Evolutionary conservation across 2,113 vertebrate species (phyloP).

Genomic region (Synodontis membranacea): DNA sequence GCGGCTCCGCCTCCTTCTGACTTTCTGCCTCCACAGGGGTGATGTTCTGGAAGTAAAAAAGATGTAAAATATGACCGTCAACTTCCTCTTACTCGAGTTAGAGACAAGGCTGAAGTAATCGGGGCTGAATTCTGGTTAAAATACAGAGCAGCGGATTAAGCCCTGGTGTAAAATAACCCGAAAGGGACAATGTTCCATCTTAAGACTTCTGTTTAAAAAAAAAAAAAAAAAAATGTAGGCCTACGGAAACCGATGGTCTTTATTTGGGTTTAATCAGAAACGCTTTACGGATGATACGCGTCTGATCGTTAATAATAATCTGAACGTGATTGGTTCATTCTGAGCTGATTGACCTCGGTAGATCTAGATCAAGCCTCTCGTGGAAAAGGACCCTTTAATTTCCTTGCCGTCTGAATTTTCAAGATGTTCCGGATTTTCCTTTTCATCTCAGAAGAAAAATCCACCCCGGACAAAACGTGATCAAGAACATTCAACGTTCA

Average conservation of each 20-base stretch:
- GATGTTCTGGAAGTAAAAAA: not conserved
- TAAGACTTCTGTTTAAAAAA: no score
- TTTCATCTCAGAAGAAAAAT: not conserved
- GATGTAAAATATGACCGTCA: not conserved
- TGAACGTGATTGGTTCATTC: not conserved
- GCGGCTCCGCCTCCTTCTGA: slow-evolving; percentile 12
- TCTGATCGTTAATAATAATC: not conserved
- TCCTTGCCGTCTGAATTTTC: not conserved
- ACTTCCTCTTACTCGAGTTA: not conserved
- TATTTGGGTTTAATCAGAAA: not conserved
- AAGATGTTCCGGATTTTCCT: not conserved
- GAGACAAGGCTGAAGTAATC: not conserved
- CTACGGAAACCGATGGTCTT: not conserved
- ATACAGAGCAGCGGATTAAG: not conserved
- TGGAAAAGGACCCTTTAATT: no score
- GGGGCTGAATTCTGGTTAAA: not conserved
- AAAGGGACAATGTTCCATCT: not conserved
- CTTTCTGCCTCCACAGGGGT: not conserved
- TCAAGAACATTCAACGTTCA: not conserved
- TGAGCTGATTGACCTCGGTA: not conserved
- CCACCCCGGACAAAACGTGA: not conserved
- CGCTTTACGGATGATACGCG: not conserved
- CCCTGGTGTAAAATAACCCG: no score
- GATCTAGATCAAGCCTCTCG: no score
- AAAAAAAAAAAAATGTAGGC: not conserved